Evolutionary conservation across 2,797 vertebrate species (phyloP).

Genomic region (Pteropus rufus): DNA sequence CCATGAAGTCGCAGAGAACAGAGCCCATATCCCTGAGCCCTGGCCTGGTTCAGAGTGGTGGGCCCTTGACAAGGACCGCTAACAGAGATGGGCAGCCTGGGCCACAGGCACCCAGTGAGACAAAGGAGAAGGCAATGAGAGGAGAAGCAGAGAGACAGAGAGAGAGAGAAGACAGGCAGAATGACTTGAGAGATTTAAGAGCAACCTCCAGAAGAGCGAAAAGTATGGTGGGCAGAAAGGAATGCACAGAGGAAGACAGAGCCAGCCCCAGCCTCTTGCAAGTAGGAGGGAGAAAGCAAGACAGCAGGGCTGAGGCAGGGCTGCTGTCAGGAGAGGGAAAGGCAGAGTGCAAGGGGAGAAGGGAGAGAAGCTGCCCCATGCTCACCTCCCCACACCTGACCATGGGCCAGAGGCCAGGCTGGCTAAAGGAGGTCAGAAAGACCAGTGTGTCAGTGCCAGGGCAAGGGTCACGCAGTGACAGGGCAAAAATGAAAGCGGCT

Average conservation of each 20-base stretch:
- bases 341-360: not conserved
- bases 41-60: accelerated
- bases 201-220: not conserved
- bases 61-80: not conserved
- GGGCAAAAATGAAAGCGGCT: not conserved
- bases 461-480: constrained; percentile 27
- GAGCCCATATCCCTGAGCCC: not conserved
- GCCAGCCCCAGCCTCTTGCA: not conserved
- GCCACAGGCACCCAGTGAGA: not conserved
- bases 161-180: not conserved
- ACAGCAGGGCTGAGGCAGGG: not conserved
- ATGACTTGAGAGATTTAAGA: not conserved
- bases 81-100: not conserved
- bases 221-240: accelerated
- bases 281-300: not conserved
- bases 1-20: not conserved
- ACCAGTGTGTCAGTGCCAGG: not conserved
- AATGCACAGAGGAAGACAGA: too few relatives aligned
- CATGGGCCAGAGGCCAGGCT: not conserved
- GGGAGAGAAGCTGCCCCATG: not conserved
- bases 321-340: not conserved
- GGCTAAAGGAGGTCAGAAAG: not conserved
- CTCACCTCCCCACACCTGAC: not conserved
- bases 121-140: not conserved
- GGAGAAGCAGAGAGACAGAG: not conserved